Base-by-base conservation (phyloP, 2,888 invertebrate species). In the Cybosia mesomella region DNA sequence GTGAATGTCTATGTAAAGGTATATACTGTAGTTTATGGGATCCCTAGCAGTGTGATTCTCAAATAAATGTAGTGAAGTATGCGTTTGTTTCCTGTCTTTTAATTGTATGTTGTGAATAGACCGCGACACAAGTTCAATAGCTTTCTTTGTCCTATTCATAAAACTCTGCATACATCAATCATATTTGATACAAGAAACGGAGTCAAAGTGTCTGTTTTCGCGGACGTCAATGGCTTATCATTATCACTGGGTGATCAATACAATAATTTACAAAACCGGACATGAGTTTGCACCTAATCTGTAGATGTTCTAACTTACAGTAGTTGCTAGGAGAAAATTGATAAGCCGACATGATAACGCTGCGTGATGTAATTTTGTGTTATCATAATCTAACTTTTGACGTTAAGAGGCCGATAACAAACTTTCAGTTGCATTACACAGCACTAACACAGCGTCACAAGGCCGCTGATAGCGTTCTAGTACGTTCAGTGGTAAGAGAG, bases 151-250 rank as follows among this genome's bases (percentile, higher is more conserved):
- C n/a, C 24, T 39, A 57, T 13, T 28, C 34, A 22, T 34, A 64
- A 22, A 13, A 39, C 13, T 36, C n/a, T 54, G 11, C 32, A 28
- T 57, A 28, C 21, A 64, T 57, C 64, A 43, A 64, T 64, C 64
- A 58, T 39, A 62, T 49, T 11, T 62, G 32, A 63, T 36, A 55
- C 63, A 63, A 39, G 28, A 28, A 55, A 21, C 0, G 70, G n/a
- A 74, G 75, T 67, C 79, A 21, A 63, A 55, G 68, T 61, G 79
- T 72, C 78, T 80, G 67, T 76, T 61, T 72, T 15, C 58, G 55
- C 72, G 28, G 62, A 71, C 81, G 77, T 80, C 77, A 79, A 71
- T 72, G 28, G 28, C 28, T 71, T 80, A 80, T 80, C 58, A 39
- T 10, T 72, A 74, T 71, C 74, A 34, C 18, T 72, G 72, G 28